A percentile compares a stretch with the other conserved stretches of the same genome.
Conservation (phyloP, 2,888 invertebrate species). For the Cosmopolites sordidus region DNA sequence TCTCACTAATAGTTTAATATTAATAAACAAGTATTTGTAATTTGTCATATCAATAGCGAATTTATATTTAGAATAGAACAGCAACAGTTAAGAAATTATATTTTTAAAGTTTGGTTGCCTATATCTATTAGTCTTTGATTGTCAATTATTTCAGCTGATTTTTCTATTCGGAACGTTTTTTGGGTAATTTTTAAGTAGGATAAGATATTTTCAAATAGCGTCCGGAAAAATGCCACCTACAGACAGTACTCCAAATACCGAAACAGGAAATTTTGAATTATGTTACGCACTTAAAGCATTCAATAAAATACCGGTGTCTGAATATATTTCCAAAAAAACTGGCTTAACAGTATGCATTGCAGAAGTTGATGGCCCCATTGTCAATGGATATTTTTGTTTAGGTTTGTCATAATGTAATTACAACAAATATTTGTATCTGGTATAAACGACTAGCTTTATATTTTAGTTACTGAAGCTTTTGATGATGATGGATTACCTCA, state of each 20-base stretch:
- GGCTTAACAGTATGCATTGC: conserved; percentile 79
- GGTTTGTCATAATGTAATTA: conserved; percentile 54
- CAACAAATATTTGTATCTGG: background rate
- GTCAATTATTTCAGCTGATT: too few relatives aligned
- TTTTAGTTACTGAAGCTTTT: conserved; percentile 79
- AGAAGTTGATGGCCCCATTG: conserved; percentile 85
- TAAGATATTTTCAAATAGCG: too few relatives aligned
- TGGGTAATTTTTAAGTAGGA: too few relatives aligned
- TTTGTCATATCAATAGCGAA: too few relatives aligned
- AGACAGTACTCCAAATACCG: conserved; percentile 43
- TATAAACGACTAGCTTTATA: too few relatives aligned
- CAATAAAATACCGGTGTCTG: conserved; percentile 70
- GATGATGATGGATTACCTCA: conserved; percentile 92
- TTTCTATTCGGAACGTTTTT: too few relatives aligned
- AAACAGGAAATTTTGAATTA: conserved; percentile 52
- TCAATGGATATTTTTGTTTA: conserved; percentile 81
- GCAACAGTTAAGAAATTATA: too few relatives aligned
- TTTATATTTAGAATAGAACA: too few relatives aligned
- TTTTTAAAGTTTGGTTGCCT: too few relatives aligned
- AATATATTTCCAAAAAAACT: conserved; percentile 74
- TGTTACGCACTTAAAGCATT: conserved; percentile 64
- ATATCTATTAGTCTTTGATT: too few relatives aligned
- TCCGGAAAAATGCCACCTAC: conserved; percentile 40
- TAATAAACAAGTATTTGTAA: too few relatives aligned
- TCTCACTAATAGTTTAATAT: too few relatives aligned